Evolutionary conservation across 2,888 invertebrate species (phyloP), one percentile per base, ranked within the genome.

Genomic region (Tachina fera): DNA sequence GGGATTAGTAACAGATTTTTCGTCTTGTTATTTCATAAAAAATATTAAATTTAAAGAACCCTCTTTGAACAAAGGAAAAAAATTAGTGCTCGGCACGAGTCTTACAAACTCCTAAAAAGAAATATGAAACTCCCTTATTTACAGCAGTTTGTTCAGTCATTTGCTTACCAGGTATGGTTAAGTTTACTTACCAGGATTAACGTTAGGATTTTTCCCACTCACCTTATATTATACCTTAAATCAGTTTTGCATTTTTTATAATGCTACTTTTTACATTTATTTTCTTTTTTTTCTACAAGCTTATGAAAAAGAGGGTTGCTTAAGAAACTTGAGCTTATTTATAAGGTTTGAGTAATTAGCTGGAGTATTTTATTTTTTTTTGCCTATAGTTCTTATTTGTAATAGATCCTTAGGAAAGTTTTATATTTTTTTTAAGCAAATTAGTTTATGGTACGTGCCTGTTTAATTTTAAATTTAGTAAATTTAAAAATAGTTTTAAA

Each of bases 111-210:
- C 49, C 31, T 16, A 51, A 67, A 16, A 47, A 5, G 83, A 63
- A 83, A 83, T 61, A 47, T 61, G 60, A 83, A 47, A 78, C 83
- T 72, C 68, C 61, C 76, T 65, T 76, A 14, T 63, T 67, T 47
- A 51, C 41, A 58, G n/a, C 51, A 80, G 60, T 77, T 67, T 70
- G 83, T 83, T 77, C 60, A 65, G 43, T 67, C 51, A 67, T 60
- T 77, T 76, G 77, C 53, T 77, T 47, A 83, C 83, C 83, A 77
- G 77, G 60, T 80, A 83, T 63, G 86, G 83, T 83, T 80, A 72
- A 76, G 47, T 79, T 86, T 68, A 61, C 63, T 72, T 56, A 76
- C 86, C 75, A 76, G 83, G 75, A 77, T 86, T 86, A 86, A 83
- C 82, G 61, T 76, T 47, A 19, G 22, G 41, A 14, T 70, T 53